Percentiles rank a stretch among this genome's conserved stretches.
Evolutionary conservation across 2,797 vertebrate genomes (phyloP).

Genomic region (Tragelaphus oryx): DNA sequence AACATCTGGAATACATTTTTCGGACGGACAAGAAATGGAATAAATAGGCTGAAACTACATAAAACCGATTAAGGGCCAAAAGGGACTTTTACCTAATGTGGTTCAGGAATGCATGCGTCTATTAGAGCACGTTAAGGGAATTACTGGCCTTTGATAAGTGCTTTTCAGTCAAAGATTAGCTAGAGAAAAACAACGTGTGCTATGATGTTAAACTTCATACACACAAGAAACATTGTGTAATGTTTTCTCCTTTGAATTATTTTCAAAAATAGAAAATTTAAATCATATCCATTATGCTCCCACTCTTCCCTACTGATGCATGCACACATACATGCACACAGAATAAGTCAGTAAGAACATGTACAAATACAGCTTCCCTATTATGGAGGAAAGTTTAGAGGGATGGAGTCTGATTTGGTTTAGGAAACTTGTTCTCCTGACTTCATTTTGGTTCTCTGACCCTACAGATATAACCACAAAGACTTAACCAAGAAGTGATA

Average conservation of each 20-base stretch:
- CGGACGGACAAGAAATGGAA: constrained; percentile 38
- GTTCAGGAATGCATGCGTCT: not conserved
- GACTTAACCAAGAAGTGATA: constrained; percentile 51
- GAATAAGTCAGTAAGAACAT: constrained; percentile 46
- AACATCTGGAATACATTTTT: constrained; percentile 69
- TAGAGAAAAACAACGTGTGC: not conserved
- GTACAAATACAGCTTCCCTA: constrained; percentile 53
- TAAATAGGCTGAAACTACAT: constrained; percentile 58
- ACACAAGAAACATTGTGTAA: not conserved
- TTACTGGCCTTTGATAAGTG: not conserved
- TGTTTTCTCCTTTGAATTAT: constrained; percentile 50
- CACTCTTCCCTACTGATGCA: not conserved
- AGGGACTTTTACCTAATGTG: constrained; percentile 23
- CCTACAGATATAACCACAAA: constrained; percentile 43
- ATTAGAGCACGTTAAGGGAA: not conserved
- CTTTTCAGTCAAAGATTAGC: not conserved
- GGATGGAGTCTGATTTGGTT: constrained; percentile 65
- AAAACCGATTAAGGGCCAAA: constrained; percentile 44
- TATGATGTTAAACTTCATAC: constrained; percentile 5
- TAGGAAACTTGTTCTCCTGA: constrained; percentile 44
- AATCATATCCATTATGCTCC: constrained; percentile 62
- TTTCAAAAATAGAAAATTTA: constrained; percentile 54
- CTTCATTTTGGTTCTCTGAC: constrained; percentile 14
- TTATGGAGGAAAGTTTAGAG: constrained; percentile 44
- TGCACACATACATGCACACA: not conserved